phyloP scores from a whole-genome alignment of 2,797 vertebrate genomes.

The Craterocephalus amniculus region DNA sequence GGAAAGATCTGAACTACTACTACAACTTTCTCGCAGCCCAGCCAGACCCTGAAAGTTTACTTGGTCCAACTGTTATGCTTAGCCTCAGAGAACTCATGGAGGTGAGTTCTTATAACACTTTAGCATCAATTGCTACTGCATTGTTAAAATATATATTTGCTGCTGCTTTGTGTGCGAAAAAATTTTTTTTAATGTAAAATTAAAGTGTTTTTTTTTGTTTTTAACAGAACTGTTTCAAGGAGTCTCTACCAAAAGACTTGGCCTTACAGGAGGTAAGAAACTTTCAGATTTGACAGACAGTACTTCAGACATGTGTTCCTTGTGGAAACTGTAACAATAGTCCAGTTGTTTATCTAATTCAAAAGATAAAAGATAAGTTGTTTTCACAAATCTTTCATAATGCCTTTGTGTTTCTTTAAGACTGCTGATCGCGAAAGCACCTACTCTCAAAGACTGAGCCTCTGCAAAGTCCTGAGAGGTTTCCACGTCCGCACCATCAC shows the following conservation, averaged over 20 bases:
- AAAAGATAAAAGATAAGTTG: background rate
- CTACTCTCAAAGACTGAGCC: conserved; percentile 67
- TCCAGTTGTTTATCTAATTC: background rate
- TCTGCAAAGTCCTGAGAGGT: conserved; percentile 80
- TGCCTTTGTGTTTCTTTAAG: conserved; percentile 38
- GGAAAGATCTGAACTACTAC: conserved; percentile 73
- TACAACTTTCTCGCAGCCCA: conserved; percentile 56
- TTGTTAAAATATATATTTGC: background rate
- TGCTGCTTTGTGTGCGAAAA: background rate
- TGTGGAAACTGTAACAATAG: background rate
- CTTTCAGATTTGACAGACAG: background rate
- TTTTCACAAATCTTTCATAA: background rate
- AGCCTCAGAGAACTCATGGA: conserved; percentile 70
- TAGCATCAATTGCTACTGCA: background rate
- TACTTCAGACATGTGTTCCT: background rate
- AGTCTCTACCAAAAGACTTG: conserved; percentile 12
- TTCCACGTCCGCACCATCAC: conserved; percentile 77
- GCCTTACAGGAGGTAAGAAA: conserved; percentile 49
- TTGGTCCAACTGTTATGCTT: conserved; percentile 44
- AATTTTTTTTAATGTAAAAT: background rate
- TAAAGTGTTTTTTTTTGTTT: conserved; percentile 7
- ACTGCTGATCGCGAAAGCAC: background rate
- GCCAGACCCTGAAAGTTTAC: conserved; percentile 35
- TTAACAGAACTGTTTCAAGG: conserved; percentile 74
- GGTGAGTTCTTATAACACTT: conserved; percentile 53